phyloP scores from a whole-genome alignment of 1,140 invertebrate species.

The Lordiphosa clarofinis region DNA sequence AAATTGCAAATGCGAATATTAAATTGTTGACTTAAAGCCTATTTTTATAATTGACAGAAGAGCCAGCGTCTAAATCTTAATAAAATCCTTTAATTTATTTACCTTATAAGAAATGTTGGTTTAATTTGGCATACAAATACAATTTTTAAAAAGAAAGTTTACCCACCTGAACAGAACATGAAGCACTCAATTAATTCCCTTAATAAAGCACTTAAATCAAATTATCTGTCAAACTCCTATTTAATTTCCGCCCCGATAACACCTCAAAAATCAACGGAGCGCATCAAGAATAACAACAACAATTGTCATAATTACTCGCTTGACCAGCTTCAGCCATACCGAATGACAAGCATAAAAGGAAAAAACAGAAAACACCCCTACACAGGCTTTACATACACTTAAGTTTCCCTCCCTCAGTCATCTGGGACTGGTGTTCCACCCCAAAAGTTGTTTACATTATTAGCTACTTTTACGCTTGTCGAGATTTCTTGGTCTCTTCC shows the following conservation, averaged over 20 bases:
- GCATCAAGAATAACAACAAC: constrained; percentile 37
- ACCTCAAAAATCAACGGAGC: constrained; percentile 54
- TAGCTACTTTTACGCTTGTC: constrained; percentile 57
- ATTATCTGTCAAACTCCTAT: constrained; percentile 15
- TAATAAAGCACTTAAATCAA: constrained; percentile 5
- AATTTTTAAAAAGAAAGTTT: too few species aligned
- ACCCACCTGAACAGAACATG: too few species aligned
- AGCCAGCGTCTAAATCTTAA: too few species aligned
- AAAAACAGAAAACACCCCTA: constrained; percentile 12
- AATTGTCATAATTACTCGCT: constrained; percentile 72
- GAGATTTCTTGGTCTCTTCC: constrained; percentile 33
- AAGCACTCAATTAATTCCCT: background rate
- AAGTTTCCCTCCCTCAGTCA: constrained; percentile 7
- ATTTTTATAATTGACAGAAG: too few species aligned
- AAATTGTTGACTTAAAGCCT: too few species aligned
- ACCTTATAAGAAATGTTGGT: too few species aligned
- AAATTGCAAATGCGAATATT: too few species aligned
- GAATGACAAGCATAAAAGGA: constrained; percentile 32
- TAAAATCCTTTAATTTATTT: too few species aligned
- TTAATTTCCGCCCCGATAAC: constrained; percentile 38
- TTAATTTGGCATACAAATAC: too few species aligned
- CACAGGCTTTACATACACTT: constrained; percentile 14
- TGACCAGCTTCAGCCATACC: constrained; percentile 44
- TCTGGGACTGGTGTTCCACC: constrained; percentile 3
- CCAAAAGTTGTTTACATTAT: constrained; percentile 66